phyloP scores from a whole-genome alignment of 2,888 invertebrate genomes.

The Dynastes grantii region DNA sequence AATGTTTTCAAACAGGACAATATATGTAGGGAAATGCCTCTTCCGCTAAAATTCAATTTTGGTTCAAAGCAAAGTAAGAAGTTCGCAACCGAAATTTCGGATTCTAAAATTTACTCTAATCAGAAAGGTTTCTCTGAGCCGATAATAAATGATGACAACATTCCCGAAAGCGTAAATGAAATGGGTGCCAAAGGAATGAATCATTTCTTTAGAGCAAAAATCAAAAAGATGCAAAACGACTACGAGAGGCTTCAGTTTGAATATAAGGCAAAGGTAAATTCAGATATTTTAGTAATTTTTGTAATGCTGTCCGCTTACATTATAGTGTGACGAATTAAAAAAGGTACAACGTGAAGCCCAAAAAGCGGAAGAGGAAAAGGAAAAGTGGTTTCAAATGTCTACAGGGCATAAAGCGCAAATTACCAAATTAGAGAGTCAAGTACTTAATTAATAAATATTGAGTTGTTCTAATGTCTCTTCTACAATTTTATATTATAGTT shows the following conservation, averaged over 20 bases:
- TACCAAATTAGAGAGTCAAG: conserved; percentile 66
- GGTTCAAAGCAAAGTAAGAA: conserved; percentile 36
- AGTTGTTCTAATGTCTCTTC: not conserved
- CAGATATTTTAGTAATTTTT: conserved; percentile 1
- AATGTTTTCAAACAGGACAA: conserved; percentile 26
- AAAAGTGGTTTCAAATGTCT: conserved; percentile 66
- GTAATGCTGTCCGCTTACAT: conserved; percentile 12
- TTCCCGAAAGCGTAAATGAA: conserved; percentile 60
- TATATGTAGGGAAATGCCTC: conserved; percentile 18
- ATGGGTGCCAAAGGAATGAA: conserved; percentile 65
- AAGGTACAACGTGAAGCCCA: conserved; percentile 65
- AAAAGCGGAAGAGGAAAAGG: conserved; percentile 65
- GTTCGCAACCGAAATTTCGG: conserved; percentile 21
- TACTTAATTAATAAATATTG: conserved; percentile 47
- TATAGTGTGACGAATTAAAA: conserved; percentile 65
- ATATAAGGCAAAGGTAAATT: conserved; percentile 63
- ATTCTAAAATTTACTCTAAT: not conserved
- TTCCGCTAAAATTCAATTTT: conserved; percentile 13
- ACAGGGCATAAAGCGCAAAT: conserved; percentile 62
- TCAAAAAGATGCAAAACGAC: conserved; percentile 65
- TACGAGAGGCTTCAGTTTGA: conserved; percentile 63
- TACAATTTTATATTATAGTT: not conserved
- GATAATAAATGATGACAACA: conserved; percentile 41
- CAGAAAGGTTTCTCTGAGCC: conserved; percentile 9
- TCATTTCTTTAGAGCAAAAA: conserved; percentile 66